Base-by-base conservation (phyloP, 2,113 vertebrate species). In the Engraulis encrasicolus region DNA sequence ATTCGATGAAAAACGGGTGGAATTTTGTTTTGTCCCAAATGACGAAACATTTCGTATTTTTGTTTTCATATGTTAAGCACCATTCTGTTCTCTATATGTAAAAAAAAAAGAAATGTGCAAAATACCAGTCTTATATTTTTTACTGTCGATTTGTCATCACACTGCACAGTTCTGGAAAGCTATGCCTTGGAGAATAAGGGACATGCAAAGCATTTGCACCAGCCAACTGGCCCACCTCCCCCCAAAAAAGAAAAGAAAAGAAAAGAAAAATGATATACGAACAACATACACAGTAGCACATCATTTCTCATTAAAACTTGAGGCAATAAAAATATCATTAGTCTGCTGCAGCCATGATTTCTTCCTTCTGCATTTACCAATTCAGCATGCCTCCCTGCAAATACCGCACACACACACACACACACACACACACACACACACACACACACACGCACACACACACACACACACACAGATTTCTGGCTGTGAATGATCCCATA, bases 401-500 rank as follows among this genome's bases (percentile, higher is more conserved):
- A n/a, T n/a, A n/a, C n/a, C n/a, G n/a, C 18, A 80, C 79, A 45
- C 40, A 45, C 40, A 45, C 15, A 31, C 81, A 78, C 84, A 78
- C 82, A 84, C 18, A 80, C 79, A 45, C 40, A 45, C 40, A 45
- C 15, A 31, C 81, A 78, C 84, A 78, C 82, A 84, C 18, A 80
- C 79, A 45, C 40, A 45, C 40, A 45, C 15, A 31, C 81, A 78
- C 84, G 74, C 82, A 84, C 18, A 80, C 79, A 45, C 18, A 80
- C 79, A 45, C 40, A 45, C 40, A 45, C 15, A 31, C 81, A 78
- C 84, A 78, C 82, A 84, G 84, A 36, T 81, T 79, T 86, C 92
- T 92, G 94, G 88, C 90, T 95, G 91, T 88, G 91, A 94, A 94
- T 58, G 83, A 95, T 93, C 92, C 92, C 91, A 91, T 91, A 91